Base-by-base conservation (phyloP, 37 sponge, comb jelly and placozoan genomes). In the Mnemiopsis leidyi region DNA sequence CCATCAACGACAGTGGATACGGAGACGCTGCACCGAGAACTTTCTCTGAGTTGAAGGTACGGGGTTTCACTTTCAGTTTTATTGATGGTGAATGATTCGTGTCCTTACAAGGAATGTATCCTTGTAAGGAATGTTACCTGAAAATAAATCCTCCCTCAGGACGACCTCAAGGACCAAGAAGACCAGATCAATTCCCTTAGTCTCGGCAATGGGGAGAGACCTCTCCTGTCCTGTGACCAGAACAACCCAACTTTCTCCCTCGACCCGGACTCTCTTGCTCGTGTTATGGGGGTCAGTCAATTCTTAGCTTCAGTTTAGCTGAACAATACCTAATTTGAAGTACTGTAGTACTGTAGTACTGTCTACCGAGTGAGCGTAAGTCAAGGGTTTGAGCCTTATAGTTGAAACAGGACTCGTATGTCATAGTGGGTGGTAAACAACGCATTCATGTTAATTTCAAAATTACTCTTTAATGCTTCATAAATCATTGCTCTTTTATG, bases 201-300 rank as follows among this genome's bases (percentile, higher is more conserved):
- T n/a, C n/a, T n/a, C n/a, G n/a, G n/a, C 61, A 48, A 13, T 3
- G 73, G 73, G 21, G 73, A 69, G 73, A 21, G 73, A 69, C 73
- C 73, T 23, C 24, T 33, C 7, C 31, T 79, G 9, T 79, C 13
- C 82, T 33, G 23, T 23, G 82, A 79, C 32, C 35, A 79, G 7
- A 31, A 79, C 82, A 79, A 79, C 82, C 82, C 82, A 34, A 79
- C 82, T 13, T 79, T 79, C 37, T 36, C 82, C 36, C 82, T 79
- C 7, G 82, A 79, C 82, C 21, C 82, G 20, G 82, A 3, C 21
- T 79, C 82, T 29, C 82, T 79, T 3, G 1, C 33, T 28, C 82
- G 32, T 3, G 2, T 32, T 37, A 79, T 79, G 35, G 82, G 82
- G 82, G 36, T 79, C 16, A 31, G 82, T 79, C 7, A 48, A n/a